Percentiles rank a stretch among this genome's conserved stretches.
Evolutionary conservation across 1,140 invertebrate species (phyloP).

Genomic region (Formica exsecta): DNA sequence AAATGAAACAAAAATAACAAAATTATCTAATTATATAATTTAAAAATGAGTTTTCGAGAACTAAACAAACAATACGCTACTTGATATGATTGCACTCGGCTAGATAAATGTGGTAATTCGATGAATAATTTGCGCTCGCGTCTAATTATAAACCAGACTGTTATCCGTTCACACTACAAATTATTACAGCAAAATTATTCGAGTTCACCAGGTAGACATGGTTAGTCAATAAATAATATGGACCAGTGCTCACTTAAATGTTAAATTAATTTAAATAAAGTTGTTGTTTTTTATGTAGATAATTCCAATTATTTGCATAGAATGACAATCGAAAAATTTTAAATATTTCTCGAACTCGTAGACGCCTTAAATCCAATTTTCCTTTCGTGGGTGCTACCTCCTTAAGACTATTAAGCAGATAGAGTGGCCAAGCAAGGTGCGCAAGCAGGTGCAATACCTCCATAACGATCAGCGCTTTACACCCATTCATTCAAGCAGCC

Average conservation of each 20-base stretch:
- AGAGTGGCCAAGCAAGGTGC: conserved; percentile 39
- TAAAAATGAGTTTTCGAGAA: conserved; percentile 19
- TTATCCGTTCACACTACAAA: neutral
- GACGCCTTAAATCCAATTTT: neutral
- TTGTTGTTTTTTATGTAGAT: neutral
- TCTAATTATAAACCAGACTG: conserved; percentile 37
- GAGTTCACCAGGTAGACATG: neutral
- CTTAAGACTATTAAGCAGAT: conserved; percentile 31
- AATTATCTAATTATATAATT: conserved; percentile 4
- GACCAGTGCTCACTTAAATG: neutral
- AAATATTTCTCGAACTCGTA: neutral
- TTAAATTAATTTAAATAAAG: conserved; percentile 10
- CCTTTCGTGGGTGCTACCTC: neutral
- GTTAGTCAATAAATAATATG: neutral
- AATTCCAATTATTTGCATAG: neutral
- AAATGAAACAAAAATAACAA: neutral
- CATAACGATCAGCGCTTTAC: conserved; percentile 46
- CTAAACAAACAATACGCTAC: neutral
- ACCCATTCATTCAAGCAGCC: conserved; percentile 47
- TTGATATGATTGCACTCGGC: conserved; percentile 12
- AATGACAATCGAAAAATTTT: neutral
- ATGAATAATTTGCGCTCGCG: conserved; percentile 23
- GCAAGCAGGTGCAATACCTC: conserved; percentile 37
- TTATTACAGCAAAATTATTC: conserved; percentile 20
- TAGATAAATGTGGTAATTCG: conserved; percentile 1